Conservation (phyloP, 2,888 invertebrate genomes). For the Electrophaes corylata region DNA sequence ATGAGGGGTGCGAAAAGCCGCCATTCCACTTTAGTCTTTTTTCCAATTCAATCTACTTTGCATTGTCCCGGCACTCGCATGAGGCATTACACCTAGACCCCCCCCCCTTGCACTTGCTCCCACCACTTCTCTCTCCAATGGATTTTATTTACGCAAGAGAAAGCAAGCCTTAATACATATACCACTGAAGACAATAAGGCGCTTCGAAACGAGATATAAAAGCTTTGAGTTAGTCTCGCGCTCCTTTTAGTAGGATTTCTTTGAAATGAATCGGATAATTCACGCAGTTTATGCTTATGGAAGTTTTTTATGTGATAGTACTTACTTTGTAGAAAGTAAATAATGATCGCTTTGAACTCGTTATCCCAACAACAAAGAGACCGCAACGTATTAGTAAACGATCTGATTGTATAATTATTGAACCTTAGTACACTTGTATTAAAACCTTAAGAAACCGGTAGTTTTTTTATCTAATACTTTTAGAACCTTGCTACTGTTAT, state of each 20-base stretch:
- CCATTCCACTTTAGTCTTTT: conserved; percentile 76
- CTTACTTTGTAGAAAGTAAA: conserved; percentile 69
- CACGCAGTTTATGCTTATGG: conserved; percentile 75
- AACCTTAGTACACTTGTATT: neutral
- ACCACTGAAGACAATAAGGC: conserved; percentile 82
- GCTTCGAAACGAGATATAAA: conserved; percentile 81
- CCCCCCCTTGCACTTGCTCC: conserved; percentile 73
- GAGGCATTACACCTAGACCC: conserved; percentile 80
- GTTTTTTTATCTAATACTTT: too few species aligned
- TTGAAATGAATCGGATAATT: conserved; percentile 84
- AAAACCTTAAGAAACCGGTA: neutral
- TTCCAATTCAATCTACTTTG: conserved; percentile 84
- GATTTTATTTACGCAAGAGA: conserved; percentile 84
- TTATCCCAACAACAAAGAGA: conserved; percentile 45
- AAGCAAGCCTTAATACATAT: conserved; percentile 83
- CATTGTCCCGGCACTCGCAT: conserved; percentile 81
- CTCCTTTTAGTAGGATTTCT: conserved; percentile 81
- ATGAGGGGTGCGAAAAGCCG: conserved; percentile 72
- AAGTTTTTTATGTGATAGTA: conserved; percentile 66
- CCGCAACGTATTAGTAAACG: neutral
- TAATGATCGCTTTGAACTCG: conserved; percentile 54
- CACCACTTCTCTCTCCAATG: conserved; percentile 75
- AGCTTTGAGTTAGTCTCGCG: conserved; percentile 82
- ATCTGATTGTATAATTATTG: neutral
- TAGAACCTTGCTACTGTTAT: too few species aligned